Conservation (phyloP, 2,113 vertebrate species). For the Pangasianodon gigas region DNA sequence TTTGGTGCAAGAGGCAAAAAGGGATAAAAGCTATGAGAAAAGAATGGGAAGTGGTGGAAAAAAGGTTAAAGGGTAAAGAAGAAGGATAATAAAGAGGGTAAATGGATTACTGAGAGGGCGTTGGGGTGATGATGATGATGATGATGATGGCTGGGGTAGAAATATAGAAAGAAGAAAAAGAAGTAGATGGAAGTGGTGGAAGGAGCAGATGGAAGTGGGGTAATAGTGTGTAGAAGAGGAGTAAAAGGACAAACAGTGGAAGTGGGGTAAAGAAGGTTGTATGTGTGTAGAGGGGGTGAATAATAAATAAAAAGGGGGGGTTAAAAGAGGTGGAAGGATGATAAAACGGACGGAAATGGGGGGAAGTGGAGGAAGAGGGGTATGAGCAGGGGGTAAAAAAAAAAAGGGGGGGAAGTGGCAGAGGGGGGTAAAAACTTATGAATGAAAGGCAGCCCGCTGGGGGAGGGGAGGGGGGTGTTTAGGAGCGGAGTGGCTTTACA, state of each 20-base stretch:
- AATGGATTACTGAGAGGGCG: not conserved
- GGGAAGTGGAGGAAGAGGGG: slow-evolving; percentile 1
- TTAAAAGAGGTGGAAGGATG: not conserved
- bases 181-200: not conserved
- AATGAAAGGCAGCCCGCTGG: slow-evolving; percentile 84
- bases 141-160: not conserved
- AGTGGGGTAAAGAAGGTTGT: not conserved
- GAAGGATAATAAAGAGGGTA: not conserved
- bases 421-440: slow-evolving; percentile 77
- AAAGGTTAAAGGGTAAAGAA: not conserved
- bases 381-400: not conserved
- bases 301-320: not conserved
- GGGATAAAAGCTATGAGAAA: not conserved
- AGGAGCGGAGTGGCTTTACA: slow-evolving; percentile 35
- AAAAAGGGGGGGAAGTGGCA: slow-evolving; percentile 20
- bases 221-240: not conserved
- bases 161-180: too few relatives aligned
- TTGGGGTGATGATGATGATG: not conserved
- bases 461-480: slow-evolving; percentile 70
- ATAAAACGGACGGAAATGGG: slow-evolving; percentile 17
- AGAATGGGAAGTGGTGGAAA: not conserved
- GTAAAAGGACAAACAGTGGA: not conserved
- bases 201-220: not conserved
- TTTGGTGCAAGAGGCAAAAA: not conserved
- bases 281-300: not conserved